Evolutionary conservation across 30 jellyfish, hydroid and myxozoan species (phyloP), one percentile per base, ranked within the genome.

Genomic region (Chrysaora quinquecirrha): DNA sequence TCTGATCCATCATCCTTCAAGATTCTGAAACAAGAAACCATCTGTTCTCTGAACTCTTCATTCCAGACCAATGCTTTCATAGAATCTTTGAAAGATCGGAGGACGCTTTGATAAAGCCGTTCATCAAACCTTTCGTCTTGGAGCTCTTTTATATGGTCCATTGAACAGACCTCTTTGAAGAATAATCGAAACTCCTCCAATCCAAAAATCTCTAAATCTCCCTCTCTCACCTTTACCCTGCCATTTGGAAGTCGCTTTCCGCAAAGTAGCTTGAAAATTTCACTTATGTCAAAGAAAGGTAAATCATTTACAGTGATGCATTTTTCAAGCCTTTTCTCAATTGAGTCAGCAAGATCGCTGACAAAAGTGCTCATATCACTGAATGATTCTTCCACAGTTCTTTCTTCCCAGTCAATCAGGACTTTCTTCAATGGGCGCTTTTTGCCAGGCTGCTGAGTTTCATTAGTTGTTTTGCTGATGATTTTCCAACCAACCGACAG

Each of bases 401-500:
- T 38, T 6, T 38, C 54, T 3, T 6, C 54, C 54, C 54, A 38
- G 54, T 38, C 54, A 14, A 38, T 38, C 6, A 38, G 54, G 54
- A 38, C 54, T 38, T 38, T 14, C 54, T 38, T 38, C 54, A 14
- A 3, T 38, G 54, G 11, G 14, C 54, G 54, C n/a, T 64, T 29
- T 64, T 24, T 50, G n/a, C 76, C 23, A 10, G 76, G 76, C 23
- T 10, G 24, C 76, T 6, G 49, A 22, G 47, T 22, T 22, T 4
- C 49, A 9, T 9, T 27, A 25, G 25, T 22, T n/a, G n/a, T 28
- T 63, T n/a, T 6, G 12, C 22, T 3, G 7, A 11, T 27, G 6
- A 63, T 16, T 63, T 63, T 63, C 75, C 49, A 52, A 4, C 68
- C 68, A 52, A 52, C 68, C 27, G 6, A 52, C 6, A 52, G 68